These are phyloP conservation scores for Calcarius lapponicus DNA, from an alignment of 2,797 vertebrate genomes.

Conservation along the genomic window DNA sequence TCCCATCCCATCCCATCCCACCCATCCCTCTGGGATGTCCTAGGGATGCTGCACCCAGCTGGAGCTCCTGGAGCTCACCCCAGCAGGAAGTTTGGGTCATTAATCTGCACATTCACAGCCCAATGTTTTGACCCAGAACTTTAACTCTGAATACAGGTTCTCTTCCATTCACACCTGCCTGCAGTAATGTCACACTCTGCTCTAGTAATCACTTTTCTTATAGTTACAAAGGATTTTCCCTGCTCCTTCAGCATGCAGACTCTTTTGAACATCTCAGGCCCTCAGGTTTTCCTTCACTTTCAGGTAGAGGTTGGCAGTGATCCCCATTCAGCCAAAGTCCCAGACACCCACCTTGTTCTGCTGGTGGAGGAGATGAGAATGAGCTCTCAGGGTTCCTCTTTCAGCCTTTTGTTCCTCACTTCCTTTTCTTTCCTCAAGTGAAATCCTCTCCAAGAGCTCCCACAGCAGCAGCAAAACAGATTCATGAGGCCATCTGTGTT, in stretches of 20 bases:
- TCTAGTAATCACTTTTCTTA: neutral
- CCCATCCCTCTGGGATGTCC: no score
- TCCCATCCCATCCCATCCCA: neutral
- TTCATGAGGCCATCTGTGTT: neutral
- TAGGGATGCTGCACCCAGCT: neutral
- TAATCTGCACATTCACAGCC: neutral
- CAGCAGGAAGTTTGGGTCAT: neutral
- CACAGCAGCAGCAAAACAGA: neutral
- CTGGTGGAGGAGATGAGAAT: neutral
- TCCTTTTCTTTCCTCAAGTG: neutral
- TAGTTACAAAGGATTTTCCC: neutral
- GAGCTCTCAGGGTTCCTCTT: neutral
- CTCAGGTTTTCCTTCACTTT: neutral
- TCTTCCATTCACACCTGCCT: neutral
- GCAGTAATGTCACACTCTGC: neutral
- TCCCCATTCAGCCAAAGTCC: neutral
- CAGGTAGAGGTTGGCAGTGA: neutral
- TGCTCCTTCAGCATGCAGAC: neutral
- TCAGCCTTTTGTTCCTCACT: neutral
- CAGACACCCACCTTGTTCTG: neutral
- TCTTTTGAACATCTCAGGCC: neutral
- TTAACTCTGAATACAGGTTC: no score
- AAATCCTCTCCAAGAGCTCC: neutral
- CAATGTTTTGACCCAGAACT: neutral
- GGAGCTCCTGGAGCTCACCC: neutral